phyloP scores from a whole-genome alignment of 2,797 vertebrate genomes.

The Myoxocephalus aenaeus region DNA sequence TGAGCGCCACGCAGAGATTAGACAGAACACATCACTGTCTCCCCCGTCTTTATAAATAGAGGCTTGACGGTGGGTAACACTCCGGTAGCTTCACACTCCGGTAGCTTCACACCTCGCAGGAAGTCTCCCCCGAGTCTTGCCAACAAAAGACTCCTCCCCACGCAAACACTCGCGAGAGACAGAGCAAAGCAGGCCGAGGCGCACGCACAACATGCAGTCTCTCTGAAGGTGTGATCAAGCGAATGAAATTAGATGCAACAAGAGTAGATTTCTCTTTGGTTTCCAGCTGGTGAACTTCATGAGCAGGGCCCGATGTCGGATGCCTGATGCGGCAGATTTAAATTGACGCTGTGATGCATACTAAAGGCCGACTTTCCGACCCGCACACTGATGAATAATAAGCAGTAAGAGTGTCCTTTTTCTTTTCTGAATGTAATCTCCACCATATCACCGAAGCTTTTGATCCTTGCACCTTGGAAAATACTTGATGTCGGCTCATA shows the following conservation, averaged over 20 bases:
- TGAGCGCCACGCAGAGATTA: constrained; percentile 42
- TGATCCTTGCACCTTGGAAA: neutral
- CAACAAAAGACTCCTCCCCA: constrained; percentile 8
- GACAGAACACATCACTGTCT: constrained; percentile 38
- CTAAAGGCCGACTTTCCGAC: neutral
- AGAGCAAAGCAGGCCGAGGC: too few relatives aligned
- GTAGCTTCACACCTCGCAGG: constrained; percentile 53
- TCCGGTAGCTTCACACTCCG: constrained; percentile 44
- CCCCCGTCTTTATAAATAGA: constrained; percentile 55
- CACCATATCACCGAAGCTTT: neutral
- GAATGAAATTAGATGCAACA: constrained; percentile 7
- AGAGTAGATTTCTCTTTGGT: constrained; percentile 30
- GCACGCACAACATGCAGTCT: neutral
- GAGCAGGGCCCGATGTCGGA: neutral
- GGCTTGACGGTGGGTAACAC: constrained; percentile 40
- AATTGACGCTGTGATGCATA: constrained; percentile 10
- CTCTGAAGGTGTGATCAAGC: constrained; percentile 17
- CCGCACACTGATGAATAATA: neutral
- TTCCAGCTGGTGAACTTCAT: constrained; percentile 11
- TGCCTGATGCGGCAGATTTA: constrained; percentile 12
- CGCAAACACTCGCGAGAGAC: neutral
- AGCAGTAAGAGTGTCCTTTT: neutral
- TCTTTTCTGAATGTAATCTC: neutral
- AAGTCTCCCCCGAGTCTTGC: constrained; percentile 28
- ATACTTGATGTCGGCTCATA: neutral